Evolutionary conservation across 2,888 invertebrate genomes (phyloP).

Genomic region (Acrobeloides nanus): DNA sequence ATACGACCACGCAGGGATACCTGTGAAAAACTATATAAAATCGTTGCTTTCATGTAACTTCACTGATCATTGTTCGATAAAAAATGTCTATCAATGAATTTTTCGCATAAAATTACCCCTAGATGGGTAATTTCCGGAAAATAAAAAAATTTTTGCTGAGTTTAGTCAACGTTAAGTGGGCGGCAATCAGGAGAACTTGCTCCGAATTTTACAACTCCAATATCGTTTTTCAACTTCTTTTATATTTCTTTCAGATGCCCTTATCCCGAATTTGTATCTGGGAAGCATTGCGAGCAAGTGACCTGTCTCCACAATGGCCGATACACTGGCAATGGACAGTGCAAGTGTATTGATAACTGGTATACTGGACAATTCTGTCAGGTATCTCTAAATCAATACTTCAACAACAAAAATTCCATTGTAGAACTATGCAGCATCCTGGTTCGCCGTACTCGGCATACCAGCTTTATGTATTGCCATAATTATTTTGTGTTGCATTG

Average conservation of each 20-base stretch:
- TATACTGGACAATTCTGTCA: constrained; percentile 33
- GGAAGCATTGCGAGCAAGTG: constrained; percentile 41
- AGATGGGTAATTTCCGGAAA: too few species aligned
- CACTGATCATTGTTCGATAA: too few species aligned
- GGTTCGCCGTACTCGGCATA: constrained; percentile 31
- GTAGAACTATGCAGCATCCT: constrained; percentile 28
- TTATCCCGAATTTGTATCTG: constrained; percentile 35
- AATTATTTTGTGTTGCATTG: constrained; percentile 36
- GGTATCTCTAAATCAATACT: constrained; percentile 19
- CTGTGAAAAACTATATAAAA: too few species aligned
- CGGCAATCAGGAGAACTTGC: too few species aligned
- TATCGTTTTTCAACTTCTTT: too few species aligned
- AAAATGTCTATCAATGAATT: too few species aligned
- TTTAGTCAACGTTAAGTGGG: too few species aligned
- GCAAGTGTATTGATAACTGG: constrained; percentile 30
- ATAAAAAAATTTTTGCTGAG: too few species aligned
- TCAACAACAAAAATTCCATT: constrained; percentile 3
- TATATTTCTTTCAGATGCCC: constrained; percentile 37
- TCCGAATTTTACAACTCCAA: too few species aligned
- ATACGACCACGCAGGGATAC: too few species aligned
- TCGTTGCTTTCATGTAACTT: too few species aligned
- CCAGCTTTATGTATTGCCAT: constrained; percentile 29
- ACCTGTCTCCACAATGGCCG: constrained; percentile 34
- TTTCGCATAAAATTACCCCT: too few species aligned
- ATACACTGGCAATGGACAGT: constrained; percentile 19